Conservation (phyloP, 35 echinoderm and acorn worm genomes). For the Amphiura filiformis region DNA sequence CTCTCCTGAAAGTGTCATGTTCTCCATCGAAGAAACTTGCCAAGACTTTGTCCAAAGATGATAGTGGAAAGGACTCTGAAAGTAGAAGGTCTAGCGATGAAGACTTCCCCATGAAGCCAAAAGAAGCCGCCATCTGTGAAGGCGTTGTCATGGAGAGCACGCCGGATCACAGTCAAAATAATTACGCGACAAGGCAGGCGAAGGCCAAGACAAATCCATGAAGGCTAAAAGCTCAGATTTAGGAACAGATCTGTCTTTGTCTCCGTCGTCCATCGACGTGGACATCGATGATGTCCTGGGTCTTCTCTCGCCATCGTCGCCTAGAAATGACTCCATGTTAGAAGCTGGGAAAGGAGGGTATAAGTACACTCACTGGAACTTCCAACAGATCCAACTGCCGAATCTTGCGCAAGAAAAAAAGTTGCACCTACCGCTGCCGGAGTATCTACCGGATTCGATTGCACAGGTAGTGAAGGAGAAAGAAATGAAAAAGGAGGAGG, state of each 20-base stretch:
- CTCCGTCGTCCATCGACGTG: conserved; percentile 35
- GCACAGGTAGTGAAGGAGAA: neutral
- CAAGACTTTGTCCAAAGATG: conserved; percentile 3
- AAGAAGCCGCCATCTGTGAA: neutral
- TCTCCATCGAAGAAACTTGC: too few species aligned
- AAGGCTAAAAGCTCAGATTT: conserved; percentile 43
- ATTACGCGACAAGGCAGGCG: neutral
- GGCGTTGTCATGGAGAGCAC: too few species aligned
- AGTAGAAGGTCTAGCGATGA: conserved; percentile 4
- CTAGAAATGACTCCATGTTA: neutral
- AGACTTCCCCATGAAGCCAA: neutral
- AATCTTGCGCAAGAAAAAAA: conserved; percentile 29
- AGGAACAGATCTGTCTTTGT: conserved; percentile 23
- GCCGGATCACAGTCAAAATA: neutral
- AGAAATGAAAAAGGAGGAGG: neutral
- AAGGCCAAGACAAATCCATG: neutral
- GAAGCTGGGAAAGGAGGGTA: conserved; percentile 7
- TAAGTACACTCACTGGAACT: conserved; percentile 51
- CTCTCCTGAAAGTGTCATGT: too few species aligned
- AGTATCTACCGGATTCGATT: neutral
- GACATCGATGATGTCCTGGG: conserved; percentile 55
- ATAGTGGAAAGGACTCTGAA: conserved; percentile 36
- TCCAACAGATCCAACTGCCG: conserved; percentile 39
- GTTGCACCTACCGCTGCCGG: neutral
- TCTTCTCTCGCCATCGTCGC: conserved; percentile 18